These are phyloP conservation scores for Chloroceryle amazona DNA, from an alignment of 2,797 vertebrate species.

Conservation along the genomic window DNA sequence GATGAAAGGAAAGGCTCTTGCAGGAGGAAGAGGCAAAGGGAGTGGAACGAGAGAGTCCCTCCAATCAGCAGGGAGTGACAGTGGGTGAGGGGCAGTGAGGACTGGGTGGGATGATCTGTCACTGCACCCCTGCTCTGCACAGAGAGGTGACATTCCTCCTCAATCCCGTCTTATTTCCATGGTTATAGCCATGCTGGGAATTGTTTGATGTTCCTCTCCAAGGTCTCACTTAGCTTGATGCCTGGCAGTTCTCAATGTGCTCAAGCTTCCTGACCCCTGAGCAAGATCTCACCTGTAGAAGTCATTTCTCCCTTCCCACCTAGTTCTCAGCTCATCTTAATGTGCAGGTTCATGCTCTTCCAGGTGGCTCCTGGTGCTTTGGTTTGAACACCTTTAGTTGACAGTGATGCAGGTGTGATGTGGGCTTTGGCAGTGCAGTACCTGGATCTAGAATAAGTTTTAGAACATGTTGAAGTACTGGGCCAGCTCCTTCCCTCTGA, in stretches of 20 bases:
- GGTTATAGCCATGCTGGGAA: not conserved
- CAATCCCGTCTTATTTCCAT: not conserved
- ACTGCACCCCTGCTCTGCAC: not conserved
- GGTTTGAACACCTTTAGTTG: not conserved
- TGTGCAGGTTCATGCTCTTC: not conserved
- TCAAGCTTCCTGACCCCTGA: not conserved
- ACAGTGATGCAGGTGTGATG: not conserved
- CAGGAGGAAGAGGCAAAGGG: not conserved
- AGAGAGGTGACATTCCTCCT: not conserved
- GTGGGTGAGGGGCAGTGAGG: not conserved
- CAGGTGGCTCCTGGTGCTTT: not conserved
- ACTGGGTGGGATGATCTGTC: not conserved
- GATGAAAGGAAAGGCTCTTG: not conserved
- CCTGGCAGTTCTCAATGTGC: not conserved
- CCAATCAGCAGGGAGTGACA: not conserved
- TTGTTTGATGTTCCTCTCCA: not conserved
- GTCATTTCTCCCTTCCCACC: not conserved
- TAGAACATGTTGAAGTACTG: not conserved
- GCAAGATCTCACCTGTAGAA: not conserved
- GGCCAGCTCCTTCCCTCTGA: not conserved
- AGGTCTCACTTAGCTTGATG: not conserved
- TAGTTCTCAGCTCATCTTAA: not conserved
- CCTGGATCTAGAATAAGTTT: not conserved
- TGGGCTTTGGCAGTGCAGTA: not conserved
- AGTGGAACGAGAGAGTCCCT: not conserved